These are phyloP conservation scores for Myiotriccus ornatus DNA, from an alignment of 2,797 vertebrate genomes.

Conservation along the genomic window DNA sequence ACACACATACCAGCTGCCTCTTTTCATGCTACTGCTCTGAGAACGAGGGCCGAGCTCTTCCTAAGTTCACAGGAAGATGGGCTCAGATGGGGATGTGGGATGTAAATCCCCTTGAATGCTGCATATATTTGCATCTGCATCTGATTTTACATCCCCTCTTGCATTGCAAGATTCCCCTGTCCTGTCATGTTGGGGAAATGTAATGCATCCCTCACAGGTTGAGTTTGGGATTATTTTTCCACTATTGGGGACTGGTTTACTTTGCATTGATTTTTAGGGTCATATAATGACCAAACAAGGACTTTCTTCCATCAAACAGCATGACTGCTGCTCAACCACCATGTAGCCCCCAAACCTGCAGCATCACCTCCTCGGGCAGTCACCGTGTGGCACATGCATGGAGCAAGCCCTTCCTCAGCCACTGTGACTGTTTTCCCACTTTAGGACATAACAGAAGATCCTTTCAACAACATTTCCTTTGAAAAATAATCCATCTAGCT, in stretches of 20 bases:
- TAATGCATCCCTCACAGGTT: neutral
- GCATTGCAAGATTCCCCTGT: neutral
- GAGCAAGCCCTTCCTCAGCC: neutral
- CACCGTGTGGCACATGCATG: neutral
- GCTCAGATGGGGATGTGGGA: conserved; percentile 23
- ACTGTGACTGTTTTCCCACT: conserved; percentile 58
- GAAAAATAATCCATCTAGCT: conserved; percentile 78
- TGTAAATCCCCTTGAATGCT: conserved; percentile 20
- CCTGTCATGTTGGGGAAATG: accelerated
- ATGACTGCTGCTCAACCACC: neutral
- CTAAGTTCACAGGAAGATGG: conserved; percentile 47
- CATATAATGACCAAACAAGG: neutral
- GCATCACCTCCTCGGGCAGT: neutral
- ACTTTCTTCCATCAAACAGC: neutral
- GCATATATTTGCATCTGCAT: conserved; percentile 36
- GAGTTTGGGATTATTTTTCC: neutral
- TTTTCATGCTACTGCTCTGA: conserved; percentile 56
- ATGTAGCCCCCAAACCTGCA: neutral
- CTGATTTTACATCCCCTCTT: conserved; percentile 2
- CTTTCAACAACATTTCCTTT: conserved; percentile 81
- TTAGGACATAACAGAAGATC: conserved; percentile 64
- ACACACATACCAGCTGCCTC: conserved; percentile 53
- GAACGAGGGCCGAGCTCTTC: conserved; percentile 32
- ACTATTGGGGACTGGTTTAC: neutral
- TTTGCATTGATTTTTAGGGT: neutral